These are phyloP conservation scores for Coranthus polyacanthus DNA, from an alignment of 2,797 vertebrate genomes.

Conservation along the genomic window DNA sequence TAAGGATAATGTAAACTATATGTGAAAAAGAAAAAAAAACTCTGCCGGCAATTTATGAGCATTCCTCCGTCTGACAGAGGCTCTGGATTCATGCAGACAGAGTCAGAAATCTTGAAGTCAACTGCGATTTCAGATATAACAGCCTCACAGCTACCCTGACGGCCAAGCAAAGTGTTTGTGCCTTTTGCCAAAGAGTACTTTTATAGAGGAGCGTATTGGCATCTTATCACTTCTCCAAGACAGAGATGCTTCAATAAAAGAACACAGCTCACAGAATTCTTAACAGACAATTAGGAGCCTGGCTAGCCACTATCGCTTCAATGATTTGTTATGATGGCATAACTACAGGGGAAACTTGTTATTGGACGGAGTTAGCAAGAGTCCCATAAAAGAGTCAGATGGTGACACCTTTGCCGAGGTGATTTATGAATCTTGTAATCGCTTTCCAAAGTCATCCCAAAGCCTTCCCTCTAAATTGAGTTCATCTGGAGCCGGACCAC, in stretches of 20 bases:
- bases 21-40: slow-evolving; percentile 55
- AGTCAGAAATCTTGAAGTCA: slow-evolving; percentile 82
- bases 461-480: slow-evolving; percentile 85
- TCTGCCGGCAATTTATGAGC: slow-evolving; percentile 71
- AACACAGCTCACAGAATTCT: slow-evolving; percentile 83
- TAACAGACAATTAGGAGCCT: slow-evolving; percentile 85
- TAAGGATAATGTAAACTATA: slow-evolving; percentile 25
- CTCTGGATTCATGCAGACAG: slow-evolving; percentile 75
- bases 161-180: slow-evolving; percentile 85
- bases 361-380: slow-evolving; percentile 84
- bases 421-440: slow-evolving; percentile 83
- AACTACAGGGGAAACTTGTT: slow-evolving; percentile 88
- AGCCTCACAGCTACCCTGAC: slow-evolving; percentile 83
- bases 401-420: slow-evolving; percentile 86
- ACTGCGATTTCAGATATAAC: slow-evolving; percentile 85
- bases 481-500: slow-evolving; percentile 83
- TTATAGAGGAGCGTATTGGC: slow-evolving; percentile 84
- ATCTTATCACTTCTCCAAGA: slow-evolving; percentile 86
- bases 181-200: slow-evolving; percentile 86
- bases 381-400: slow-evolving; percentile 85
- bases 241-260: slow-evolving; percentile 85
- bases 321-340: slow-evolving; percentile 85
- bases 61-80: slow-evolving; percentile 73
- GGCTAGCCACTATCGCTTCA: slow-evolving; percentile 81
- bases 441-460: slow-evolving; percentile 83